Percentiles rank a stretch among this genome's conserved stretches.
These are phyloP conservation scores for Rotaria magnacalcarata DNA, from an alignment of 2,888 invertebrate genomes.

Conservation along the genomic window DNA sequence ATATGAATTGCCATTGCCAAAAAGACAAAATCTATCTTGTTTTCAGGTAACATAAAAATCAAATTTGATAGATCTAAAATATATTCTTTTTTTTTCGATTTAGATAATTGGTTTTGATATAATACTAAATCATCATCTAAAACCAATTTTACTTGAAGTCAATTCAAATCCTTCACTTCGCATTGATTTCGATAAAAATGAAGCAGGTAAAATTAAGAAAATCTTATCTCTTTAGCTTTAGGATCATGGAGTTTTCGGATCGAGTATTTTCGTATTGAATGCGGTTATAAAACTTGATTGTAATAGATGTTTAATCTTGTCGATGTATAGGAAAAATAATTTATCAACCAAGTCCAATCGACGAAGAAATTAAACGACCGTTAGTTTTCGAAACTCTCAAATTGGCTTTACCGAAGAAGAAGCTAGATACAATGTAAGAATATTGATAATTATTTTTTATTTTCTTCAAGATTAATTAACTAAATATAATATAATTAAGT, in stretches of 20 bases:
- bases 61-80: not conserved
- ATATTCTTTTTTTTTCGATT: no score
- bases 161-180: conserved; percentile 62
- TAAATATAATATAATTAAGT: not conserved
- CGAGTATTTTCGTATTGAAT: conserved; percentile 46
- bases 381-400: conserved; percentile 60
- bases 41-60: conserved; percentile 57
- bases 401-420: conserved; percentile 53
- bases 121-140: conserved; percentile 57
- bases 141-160: conserved; percentile 61
- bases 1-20: conserved; percentile 52
- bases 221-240: no score
- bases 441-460: not conserved
- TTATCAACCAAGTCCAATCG: conserved; percentile 53
- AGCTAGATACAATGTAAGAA: conserved; percentile 39
- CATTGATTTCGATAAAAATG: conserved; percentile 56
- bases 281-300: no score
- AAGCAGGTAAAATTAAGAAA: not conserved
- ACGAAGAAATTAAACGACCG: conserved; percentile 60
- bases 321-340: conserved; percentile 51
- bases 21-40: conserved; percentile 59
- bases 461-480: not conserved
- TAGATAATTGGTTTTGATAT: conserved; percentile 63
- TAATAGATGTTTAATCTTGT: no score
- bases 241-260: no score